Percentiles rank a stretch among this genome's conserved stretches.
Evolutionary conservation across 2,797 vertebrate genomes (phyloP).

Genomic region (Tragelaphus oryx): DNA sequence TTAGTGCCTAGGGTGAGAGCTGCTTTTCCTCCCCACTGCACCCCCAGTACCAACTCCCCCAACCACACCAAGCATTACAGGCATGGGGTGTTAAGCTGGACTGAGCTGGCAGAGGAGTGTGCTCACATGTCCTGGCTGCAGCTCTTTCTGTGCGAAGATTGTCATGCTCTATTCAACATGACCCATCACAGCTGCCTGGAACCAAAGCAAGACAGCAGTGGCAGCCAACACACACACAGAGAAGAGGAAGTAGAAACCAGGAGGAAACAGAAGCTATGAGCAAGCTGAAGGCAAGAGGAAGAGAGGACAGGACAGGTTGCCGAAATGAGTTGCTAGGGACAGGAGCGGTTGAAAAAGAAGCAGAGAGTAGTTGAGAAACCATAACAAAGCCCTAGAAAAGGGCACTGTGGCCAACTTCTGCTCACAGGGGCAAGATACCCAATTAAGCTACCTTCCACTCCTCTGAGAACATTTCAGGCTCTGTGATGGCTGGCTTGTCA

Average conservation of each 20-base stretch:
- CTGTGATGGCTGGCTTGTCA: background rate
- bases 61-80: background rate
- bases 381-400: background rate
- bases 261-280: background rate
- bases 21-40: background rate
- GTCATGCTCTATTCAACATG: background rate
- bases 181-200: background rate
- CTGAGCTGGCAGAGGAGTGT: background rate
- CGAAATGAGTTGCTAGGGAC: background rate
- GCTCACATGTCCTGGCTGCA: background rate
- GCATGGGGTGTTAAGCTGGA: background rate
- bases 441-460: background rate
- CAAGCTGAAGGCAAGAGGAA: conserved; percentile 5
- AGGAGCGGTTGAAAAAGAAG: background rate
- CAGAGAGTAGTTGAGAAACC: background rate
- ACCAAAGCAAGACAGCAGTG: background rate
- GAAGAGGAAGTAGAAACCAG: background rate
- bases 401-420: background rate
- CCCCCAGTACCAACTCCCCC: background rate
- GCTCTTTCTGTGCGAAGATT: background rate
- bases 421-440: background rate
- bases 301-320: background rate
- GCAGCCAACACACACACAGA: background rate
- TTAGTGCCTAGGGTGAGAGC: background rate
- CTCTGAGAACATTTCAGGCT: background rate